Evolutionary conservation across 2,113 vertebrate species (phyloP).

Genomic region (Sterna hirundo): DNA sequence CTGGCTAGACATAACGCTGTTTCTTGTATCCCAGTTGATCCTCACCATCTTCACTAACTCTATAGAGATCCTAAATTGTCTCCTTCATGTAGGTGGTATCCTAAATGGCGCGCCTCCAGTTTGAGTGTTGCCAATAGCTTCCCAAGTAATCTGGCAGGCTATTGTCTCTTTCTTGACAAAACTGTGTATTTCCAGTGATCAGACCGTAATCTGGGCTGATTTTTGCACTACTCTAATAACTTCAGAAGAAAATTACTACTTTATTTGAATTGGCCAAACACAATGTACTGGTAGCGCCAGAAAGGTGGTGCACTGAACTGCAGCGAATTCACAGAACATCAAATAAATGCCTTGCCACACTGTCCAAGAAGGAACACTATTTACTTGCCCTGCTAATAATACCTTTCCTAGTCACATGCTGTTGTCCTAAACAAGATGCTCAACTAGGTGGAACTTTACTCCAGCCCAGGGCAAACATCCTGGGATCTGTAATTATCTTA

Average conservation of each 20-base stretch:
- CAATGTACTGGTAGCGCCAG: not conserved
- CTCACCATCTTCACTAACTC: not conserved
- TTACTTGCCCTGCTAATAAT: not conserved
- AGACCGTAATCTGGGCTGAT: not conserved
- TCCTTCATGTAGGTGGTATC: not conserved
- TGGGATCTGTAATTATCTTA: not conserved
- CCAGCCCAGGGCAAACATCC: not conserved
- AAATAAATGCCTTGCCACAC: not conserved
- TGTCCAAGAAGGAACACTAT: not conserved
- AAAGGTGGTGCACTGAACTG: not conserved
- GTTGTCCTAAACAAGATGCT: not conserved
- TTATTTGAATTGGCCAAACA: not conserved
- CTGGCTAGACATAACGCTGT: not conserved
- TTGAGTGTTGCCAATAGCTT: not conserved
- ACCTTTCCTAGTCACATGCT: not conserved
- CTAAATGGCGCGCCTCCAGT: not conserved
- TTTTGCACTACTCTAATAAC: not conserved
- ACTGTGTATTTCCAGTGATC: not conserved
- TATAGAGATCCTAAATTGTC: not conserved
- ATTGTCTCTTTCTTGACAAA: not conserved
- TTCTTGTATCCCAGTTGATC: not conserved
- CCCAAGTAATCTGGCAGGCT: not conserved
- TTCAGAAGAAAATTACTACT: not conserved
- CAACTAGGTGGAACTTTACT: not conserved
- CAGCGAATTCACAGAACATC: not conserved